These are phyloP conservation scores for Torymus texanus DNA, from an alignment of 2,888 invertebrate species.

Conservation along the genomic window DNA sequence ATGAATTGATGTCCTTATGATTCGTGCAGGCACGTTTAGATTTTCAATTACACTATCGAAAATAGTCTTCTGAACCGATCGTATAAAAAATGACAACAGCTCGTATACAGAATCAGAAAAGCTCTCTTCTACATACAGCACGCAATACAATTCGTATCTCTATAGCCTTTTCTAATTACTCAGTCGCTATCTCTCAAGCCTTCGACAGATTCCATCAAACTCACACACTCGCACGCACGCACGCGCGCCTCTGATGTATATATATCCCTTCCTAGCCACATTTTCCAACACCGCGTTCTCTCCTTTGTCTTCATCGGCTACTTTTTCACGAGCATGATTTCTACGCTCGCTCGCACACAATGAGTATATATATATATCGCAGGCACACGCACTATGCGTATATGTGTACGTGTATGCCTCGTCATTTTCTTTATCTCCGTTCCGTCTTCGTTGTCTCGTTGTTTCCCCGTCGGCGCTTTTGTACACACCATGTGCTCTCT, in stretches of 20 bases:
- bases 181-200: no score
- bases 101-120: no score
- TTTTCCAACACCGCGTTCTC: neutral
- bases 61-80: no score
- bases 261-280: neutral
- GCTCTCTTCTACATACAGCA: no score
- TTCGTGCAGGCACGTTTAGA: no score
- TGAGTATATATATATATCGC: neutral
- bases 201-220: no score
- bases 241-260: neutral
- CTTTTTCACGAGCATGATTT: constrained; percentile 3
- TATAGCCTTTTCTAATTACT: no score
- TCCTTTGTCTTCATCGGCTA: constrained; percentile 11
- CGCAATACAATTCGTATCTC: no score
- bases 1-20: no score
- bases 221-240: neutral
- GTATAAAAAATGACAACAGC: no score
- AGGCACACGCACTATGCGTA: no score
- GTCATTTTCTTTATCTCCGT: constrained; percentile 26
- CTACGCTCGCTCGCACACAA: neutral
- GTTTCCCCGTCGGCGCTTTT: constrained; percentile 29
- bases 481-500: neutral
- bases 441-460: neutral
- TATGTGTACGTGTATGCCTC: neutral
- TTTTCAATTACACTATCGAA: no score